Evolutionary conservation across 2,797 vertebrate genomes (phyloP).

Genomic region (Sitta carolinensis): DNA sequence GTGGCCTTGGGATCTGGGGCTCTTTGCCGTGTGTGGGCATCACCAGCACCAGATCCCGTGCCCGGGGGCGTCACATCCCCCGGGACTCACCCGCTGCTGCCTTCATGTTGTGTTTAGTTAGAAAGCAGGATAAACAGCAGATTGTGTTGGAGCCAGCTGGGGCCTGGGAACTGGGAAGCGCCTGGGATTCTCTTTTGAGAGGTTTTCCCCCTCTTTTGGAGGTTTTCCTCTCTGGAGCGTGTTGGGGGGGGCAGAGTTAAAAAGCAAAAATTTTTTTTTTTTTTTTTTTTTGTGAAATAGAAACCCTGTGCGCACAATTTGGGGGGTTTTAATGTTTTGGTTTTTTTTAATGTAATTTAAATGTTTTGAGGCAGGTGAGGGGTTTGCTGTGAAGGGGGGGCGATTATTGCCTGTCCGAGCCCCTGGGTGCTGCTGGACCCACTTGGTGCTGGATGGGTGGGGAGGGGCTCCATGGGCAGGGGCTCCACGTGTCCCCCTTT

Average conservation of each 20-base stretch:
- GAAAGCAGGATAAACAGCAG: neutral
- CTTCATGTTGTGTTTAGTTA: neutral
- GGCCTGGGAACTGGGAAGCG: neutral
- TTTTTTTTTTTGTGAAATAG: neutral
- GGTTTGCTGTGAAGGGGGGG: neutral
- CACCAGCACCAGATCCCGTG: neutral
- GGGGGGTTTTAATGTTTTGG: neutral
- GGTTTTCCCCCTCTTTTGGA: neutral
- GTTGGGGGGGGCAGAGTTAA: neutral
- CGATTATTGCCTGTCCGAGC: neutral
- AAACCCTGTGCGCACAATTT: neutral
- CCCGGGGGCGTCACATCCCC: neutral
- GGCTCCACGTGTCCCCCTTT: neutral
- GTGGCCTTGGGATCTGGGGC: neutral
- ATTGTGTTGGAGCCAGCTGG: neutral
- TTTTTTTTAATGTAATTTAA: neutral
- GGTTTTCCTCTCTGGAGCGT: neutral
- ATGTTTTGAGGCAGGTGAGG: neutral
- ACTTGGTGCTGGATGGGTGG: neutral
- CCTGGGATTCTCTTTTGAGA: neutral
- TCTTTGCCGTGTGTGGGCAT: neutral
- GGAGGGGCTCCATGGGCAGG: neutral
- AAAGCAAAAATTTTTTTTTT: neutral
- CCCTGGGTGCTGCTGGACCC: neutral
- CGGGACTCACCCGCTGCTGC: neutral